A percentile compares a stretch with the other conserved stretches of the same genome.
Evolutionary conservation across 2,113 vertebrate species (phyloP).

Genomic region (Sterrhoptilus dennistouni): DNA sequence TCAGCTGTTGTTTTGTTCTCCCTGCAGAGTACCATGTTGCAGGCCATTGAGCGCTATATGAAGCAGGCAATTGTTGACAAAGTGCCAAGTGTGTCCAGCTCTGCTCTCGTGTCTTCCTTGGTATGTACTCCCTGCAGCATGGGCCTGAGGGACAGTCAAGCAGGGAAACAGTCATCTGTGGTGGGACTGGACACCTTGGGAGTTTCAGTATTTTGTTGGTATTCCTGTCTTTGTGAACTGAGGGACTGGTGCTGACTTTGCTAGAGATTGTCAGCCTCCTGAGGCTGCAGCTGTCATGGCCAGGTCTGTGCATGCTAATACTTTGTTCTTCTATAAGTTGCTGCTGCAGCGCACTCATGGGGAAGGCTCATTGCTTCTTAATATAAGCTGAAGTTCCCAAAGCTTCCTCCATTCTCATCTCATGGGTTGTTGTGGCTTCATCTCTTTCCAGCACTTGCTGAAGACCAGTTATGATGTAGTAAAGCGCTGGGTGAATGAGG

Average conservation of each 20-base stretch:
- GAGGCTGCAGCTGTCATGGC: not conserved
- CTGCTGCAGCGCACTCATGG: not conserved
- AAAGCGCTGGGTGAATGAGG: slow-evolving; percentile 85
- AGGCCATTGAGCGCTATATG: slow-evolving; percentile 85
- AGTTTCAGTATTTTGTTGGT: not conserved
- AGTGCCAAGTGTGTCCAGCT: slow-evolving; percentile 84
- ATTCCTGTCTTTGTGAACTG: not conserved
- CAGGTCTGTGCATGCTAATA: not conserved
- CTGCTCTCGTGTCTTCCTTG: slow-evolving; percentile 82
- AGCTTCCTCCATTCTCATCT: not conserved
- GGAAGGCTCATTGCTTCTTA: not conserved
- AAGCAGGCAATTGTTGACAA: slow-evolving; percentile 85
- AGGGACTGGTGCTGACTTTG: not conserved
- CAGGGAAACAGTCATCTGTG: not conserved
- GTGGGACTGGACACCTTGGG: not conserved
- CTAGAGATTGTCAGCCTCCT: not conserved
- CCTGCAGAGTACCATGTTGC: slow-evolving; percentile 80
- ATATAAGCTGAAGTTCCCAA: not conserved
- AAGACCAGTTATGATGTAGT: slow-evolving; percentile 82
- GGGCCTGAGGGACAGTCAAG: not conserved
- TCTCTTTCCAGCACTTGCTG: slow-evolving; percentile 75
- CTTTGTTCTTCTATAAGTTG: not conserved
- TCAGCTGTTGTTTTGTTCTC: not conserved
- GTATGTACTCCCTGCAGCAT: slow-evolving; percentile 35
- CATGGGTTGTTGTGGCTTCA: not conserved